Base-by-base conservation (phyloP, 1,140 invertebrate species). In the Octopus bimaculoides region DNA sequence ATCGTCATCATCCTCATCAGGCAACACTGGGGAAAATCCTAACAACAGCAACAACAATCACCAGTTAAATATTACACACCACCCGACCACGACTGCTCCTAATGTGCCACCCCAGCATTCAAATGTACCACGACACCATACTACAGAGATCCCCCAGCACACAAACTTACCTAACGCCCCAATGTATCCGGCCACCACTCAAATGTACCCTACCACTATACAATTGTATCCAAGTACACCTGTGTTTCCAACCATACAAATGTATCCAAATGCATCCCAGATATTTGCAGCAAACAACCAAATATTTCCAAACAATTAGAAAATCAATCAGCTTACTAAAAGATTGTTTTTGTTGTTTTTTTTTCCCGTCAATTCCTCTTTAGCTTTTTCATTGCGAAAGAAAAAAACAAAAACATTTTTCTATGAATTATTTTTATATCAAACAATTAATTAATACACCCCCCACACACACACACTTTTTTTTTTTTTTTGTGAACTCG, bases 171-270 rank as follows among this genome's bases (percentile, higher is more conserved):
- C 66, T 3, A 71, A 71, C 26, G 66, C 66, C 14, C 66, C 17
- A 71, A 71, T 71, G 66, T 71, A 71, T 20, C 66, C 66, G 7
- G 9, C 66, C 66, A 71, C 66, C 66, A 71, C 66, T 17, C 66
- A 71, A 20, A 71, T 71, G 66, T 71, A 71, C 14, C 66, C 66
- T 6, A 71, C 66, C 3, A 71, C 66, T 0, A 71, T 71, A 6
- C 66, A 71, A 20, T 71, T 71, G 14, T 71, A 71, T 71, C 66
- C 66, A 17, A 71, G 66, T 20, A 71, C 66, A 17, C 66, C 66
- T 20, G 66, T 71, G 66, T 71, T 71, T 14, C 66, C 66, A 5
- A 71, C 66, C 14, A 71, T 71, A 71, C 66, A 71, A 71, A 71
- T 71, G 66, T 71, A 71, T 20, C 66, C 66, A 14, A 20, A 14